phyloP scores from a whole-genome alignment of 2,113 vertebrate genomes.

The Gymnogyps californianus region DNA sequence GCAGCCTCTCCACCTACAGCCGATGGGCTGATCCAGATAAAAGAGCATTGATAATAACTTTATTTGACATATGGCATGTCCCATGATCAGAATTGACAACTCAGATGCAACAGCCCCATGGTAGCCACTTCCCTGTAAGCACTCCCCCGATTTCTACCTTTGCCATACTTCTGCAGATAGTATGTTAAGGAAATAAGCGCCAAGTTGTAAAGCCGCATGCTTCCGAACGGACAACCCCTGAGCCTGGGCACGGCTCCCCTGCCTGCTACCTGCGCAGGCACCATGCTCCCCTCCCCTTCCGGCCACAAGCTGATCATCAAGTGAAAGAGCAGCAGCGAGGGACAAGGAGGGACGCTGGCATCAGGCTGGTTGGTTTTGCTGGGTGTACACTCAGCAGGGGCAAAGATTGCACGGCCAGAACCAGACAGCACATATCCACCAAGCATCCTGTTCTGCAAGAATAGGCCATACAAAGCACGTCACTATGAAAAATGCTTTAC shows the following conservation, averaged over 20 bases:
- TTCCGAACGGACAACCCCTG: not conserved
- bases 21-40: not conserved
- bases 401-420: not conserved
- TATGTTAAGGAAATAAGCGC: not conserved
- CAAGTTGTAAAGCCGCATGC: not conserved
- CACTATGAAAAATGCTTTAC: not conserved
- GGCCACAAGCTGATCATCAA: not conserved
- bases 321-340: not conserved
- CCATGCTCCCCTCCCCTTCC: not conserved
- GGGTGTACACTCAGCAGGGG: not conserved
- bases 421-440: not conserved
- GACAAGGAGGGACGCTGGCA: rapidly evolving
- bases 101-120: rapidly evolving
- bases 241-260: not conserved
- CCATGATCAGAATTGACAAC: not conserved
- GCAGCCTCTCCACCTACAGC: not conserved
- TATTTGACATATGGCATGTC: rapidly evolving
- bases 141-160: not conserved
- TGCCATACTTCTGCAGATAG: not conserved
- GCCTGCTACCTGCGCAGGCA: not conserved
- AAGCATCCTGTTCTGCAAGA: not conserved
- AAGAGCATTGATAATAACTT: not conserved
- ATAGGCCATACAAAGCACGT: not conserved
- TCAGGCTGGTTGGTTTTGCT: not conserved
- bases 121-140: not conserved